These are phyloP conservation scores for Ciconia nigra DNA, from an alignment of 2,797 vertebrate species.

Conservation along the genomic window DNA sequence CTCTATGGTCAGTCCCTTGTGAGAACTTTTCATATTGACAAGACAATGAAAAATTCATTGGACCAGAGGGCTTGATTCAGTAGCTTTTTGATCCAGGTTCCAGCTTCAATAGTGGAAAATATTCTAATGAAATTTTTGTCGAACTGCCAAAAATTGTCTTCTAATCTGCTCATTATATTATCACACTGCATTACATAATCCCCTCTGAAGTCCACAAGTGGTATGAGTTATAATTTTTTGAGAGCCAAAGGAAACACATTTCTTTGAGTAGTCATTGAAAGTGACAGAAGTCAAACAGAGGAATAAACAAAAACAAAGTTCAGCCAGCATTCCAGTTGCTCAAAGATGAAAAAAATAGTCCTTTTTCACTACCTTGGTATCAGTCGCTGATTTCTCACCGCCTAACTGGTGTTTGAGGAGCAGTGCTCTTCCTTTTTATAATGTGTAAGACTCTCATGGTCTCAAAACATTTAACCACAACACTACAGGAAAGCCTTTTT, in stretches of 20 bases:
- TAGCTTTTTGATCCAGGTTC: background rate
- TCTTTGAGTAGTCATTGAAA: background rate
- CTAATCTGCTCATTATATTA: background rate
- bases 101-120: background rate
- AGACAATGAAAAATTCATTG: background rate
- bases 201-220: background rate
- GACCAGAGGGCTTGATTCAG: background rate
- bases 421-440: background rate
- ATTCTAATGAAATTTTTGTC: background rate
- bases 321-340: background rate
- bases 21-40: background rate
- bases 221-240: background rate
- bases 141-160: background rate
- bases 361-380: background rate
- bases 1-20: background rate
- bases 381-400: background rate
- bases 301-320: background rate
- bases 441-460: background rate
- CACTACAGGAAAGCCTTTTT: slow-evolving; percentile 5
- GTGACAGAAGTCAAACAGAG: background rate
- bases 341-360: background rate
- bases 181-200: background rate
- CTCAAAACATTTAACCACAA: background rate
- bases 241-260: background rate
- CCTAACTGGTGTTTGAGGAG: background rate